Evolutionary conservation across 2,113 vertebrate species (phyloP), one percentile per base, ranked within the genome.

Genomic region (Chiloscyllium plagiosum): DNA sequence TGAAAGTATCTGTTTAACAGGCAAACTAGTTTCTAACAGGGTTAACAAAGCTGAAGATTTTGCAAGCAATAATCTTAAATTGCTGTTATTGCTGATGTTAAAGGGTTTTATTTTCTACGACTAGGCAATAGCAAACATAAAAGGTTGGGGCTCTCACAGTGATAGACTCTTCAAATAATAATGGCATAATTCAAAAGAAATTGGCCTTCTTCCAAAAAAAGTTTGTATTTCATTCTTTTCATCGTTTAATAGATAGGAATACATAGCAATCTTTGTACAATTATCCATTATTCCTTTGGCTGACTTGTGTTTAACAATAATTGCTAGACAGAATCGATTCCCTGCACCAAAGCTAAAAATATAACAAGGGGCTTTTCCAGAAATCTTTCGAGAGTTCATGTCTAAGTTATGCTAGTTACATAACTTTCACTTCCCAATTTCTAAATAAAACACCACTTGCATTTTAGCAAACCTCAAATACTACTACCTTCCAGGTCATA

Each of bases 1-100:
- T 94, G 37, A 69, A 76, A 72, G 69, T 76, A 52, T 26, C 42
- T 33, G 94, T 95, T 72, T 95, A 95, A 29, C 68, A 95, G 42
- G 13, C 94, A 52, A 95, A 95, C 42, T 52, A 52, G 24, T 52
- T 95, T 52, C 12, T 42, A 95, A 52, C 47, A 72, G 69, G 94
- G 69, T 70, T 76, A 72, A 95, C 42, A 33, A 76, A 76, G 42
- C 47, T 19, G 69, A 72, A 69, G 47, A 19, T 33, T 47, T 72
- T 52, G 22, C 29, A 69, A 95, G 24, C 94, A 76, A 52, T 52
- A 95, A 70, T 72, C 69, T 76, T 72, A 95, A 50, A 52, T 90
- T n/a, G 68, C 66, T 70, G 69, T 52, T 50, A 52, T 29, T 95
- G 94, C 24, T 13, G 69, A 70, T 47, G 68, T 72, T 95, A 29